These are phyloP conservation scores for Onchidella celtica DNA, from an alignment of 2,888 invertebrate species.

Conservation along the genomic window DNA sequence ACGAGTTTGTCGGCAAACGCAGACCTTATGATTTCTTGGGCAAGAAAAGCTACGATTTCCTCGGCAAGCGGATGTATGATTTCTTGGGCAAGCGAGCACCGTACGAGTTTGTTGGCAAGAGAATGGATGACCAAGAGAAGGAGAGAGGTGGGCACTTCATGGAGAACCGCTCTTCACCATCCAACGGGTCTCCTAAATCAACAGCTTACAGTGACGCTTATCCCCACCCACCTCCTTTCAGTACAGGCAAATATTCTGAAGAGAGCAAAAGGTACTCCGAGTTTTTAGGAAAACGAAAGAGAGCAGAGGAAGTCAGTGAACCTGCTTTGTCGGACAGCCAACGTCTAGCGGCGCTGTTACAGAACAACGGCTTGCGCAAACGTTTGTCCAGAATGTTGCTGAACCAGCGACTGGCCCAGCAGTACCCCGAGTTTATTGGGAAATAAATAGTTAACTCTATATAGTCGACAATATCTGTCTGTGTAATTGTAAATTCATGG, in stretches of 20 bases:
- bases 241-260: not conserved
- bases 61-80: not conserved
- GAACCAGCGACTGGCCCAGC: slow-evolving; percentile 1
- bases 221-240: not conserved
- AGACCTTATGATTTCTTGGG: not conserved
- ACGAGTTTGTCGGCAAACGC: slow-evolving; percentile 9
- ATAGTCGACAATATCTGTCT: too few species aligned
- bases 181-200: not conserved
- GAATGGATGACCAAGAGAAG: not conserved
- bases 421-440: slow-evolving; percentile 39
- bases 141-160: too few species aligned
- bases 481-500: too few species aligned
- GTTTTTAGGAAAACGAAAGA: slow-evolving; percentile 26
- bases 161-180: too few species aligned
- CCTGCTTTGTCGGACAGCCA: not conserved
- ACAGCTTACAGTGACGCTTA: not conserved
- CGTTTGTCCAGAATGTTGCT: slow-evolving; percentile 16
- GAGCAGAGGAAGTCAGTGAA: slow-evolving; percentile 14
- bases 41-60: slow-evolving; percentile 14
- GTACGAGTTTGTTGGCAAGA: slow-evolving; percentile 14
- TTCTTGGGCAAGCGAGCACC: slow-evolving; percentile 9
- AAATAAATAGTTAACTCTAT: slow-evolving; percentile 17
- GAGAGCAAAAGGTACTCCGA: slow-evolving; percentile 24
- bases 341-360: slow-evolving; percentile 14
- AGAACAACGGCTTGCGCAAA: slow-evolving; percentile 13